phyloP scores from a whole-genome alignment of 1,140 invertebrate genomes.

The Dendrolimus punctatus region DNA sequence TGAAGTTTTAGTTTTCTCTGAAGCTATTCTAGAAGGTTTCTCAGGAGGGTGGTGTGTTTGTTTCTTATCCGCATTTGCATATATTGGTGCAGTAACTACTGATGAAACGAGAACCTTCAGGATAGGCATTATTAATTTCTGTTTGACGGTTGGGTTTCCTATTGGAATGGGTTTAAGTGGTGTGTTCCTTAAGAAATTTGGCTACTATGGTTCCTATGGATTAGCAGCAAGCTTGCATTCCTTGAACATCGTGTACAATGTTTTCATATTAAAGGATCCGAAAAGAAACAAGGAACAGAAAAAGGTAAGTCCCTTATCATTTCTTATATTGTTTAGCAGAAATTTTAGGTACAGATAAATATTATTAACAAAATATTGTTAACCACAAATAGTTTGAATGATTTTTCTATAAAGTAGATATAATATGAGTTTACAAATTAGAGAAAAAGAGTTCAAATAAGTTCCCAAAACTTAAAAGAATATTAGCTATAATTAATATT shows the following conservation, averaged over 20 bases:
- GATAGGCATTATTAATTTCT: conserved; percentile 71
- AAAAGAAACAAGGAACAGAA: conserved; percentile 73
- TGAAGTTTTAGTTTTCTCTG: conserved; percentile 59
- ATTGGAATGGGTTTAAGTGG: conserved; percentile 63
- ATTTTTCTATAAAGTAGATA: no score
- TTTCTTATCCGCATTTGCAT: conserved; percentile 70
- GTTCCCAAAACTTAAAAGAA: no score
- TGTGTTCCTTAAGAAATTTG: conserved; percentile 45
- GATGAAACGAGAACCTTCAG: conserved; percentile 70
- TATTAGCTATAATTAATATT: no score
- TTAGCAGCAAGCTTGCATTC: conserved; percentile 36
- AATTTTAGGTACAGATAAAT: no score
- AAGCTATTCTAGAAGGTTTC: conserved; percentile 66
- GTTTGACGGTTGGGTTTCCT: conserved; percentile 62
- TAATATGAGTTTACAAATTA: no score
- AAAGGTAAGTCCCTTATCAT: conserved; percentile 73
- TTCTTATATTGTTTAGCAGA: not conserved
- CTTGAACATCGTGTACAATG: conserved; percentile 44
- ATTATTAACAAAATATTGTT: no score
- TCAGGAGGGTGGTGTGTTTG: conserved; percentile 69
- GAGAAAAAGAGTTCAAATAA: no score
- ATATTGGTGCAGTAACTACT: conserved; percentile 71
- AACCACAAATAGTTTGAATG: no score
- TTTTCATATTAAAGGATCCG: conserved; percentile 67
- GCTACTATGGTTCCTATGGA: conserved; percentile 57